Percentiles rank a stretch among this genome's conserved stretches.
Evolutionary conservation across 1,140 invertebrate genomes (phyloP).

Genomic region (Bombus terrestris): DNA sequence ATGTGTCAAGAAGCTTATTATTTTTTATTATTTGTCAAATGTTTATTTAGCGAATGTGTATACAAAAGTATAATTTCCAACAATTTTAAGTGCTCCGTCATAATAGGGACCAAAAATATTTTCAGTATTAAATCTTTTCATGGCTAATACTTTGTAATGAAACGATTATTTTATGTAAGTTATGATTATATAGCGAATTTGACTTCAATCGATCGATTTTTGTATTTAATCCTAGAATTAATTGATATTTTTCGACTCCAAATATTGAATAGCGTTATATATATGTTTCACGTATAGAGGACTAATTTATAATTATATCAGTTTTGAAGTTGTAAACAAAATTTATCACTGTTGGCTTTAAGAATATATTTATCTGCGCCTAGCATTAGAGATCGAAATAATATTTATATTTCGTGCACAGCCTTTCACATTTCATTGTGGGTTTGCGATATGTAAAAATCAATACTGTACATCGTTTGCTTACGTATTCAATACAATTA

Average conservation of each 20-base stretch:
- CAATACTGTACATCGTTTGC: conserved; percentile 17
- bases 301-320: conserved; percentile 3
- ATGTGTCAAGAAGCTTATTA: not conserved
- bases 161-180: conserved; percentile 12
- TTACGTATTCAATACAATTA: conserved; percentile 27
- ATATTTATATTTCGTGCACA: conserved; percentile 30
- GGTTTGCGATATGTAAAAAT: conserved; percentile 33
- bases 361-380: conserved; percentile 42
- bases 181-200: not conserved
- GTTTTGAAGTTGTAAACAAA: conserved; percentile 35
- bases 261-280: conserved; percentile 1
- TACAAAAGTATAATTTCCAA: not conserved
- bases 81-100: conserved; percentile 29
- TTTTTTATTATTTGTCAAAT: conserved; percentile 15
- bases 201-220: not conserved
- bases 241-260: conserved; percentile 3
- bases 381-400: conserved; percentile 35
- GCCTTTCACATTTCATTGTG: not conserved
- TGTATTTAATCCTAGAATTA: conserved; percentile 7
- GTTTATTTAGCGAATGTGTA: not conserved
- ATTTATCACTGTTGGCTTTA: conserved; percentile 56
- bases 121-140: conserved; percentile 51
- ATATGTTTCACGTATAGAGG: not conserved
- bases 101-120: conserved; percentile 57
- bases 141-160: conserved; percentile 21